Conservation (phyloP, 2,888 invertebrate species). For the Helobdella robusta region DNA sequence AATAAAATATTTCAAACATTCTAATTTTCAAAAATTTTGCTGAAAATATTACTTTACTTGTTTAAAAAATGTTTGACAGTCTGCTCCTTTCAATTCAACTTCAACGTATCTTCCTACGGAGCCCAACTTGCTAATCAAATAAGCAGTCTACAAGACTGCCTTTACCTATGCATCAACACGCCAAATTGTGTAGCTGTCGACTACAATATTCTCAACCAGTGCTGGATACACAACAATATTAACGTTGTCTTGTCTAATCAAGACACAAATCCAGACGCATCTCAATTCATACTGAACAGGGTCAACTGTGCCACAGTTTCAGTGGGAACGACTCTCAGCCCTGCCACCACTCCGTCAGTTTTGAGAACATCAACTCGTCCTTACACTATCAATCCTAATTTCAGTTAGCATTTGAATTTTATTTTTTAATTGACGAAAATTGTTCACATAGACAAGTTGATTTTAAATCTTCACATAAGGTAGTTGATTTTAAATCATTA, state of each 20-base stretch:
- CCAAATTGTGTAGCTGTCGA: conserved; percentile 17
- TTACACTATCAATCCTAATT: too few species aligned
- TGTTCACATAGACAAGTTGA: too few species aligned
- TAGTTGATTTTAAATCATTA: too few species aligned
- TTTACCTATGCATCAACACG: neutral
- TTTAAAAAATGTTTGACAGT: too few species aligned
- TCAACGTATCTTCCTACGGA: neutral
- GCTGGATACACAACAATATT: neutral
- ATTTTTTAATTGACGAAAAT: too few species aligned
- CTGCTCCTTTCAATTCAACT: neutral
- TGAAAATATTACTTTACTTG: too few species aligned
- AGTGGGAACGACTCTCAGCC: neutral
- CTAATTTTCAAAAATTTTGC: too few species aligned
- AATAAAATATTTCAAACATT: too few species aligned
- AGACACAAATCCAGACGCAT: neutral
- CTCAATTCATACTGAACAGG: neutral
- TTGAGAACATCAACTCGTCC: too few species aligned
- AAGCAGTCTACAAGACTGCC: neutral
- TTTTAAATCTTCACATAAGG: too few species aligned
- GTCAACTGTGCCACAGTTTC: neutral
- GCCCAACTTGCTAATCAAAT: neutral
- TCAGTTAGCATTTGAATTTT: too few species aligned
- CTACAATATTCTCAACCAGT: neutral
- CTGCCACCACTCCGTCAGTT: neutral
- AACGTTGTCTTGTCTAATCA: neutral